phyloP scores from a whole-genome alignment of 2,113 vertebrate genomes.

The Nicator chloris region DNA sequence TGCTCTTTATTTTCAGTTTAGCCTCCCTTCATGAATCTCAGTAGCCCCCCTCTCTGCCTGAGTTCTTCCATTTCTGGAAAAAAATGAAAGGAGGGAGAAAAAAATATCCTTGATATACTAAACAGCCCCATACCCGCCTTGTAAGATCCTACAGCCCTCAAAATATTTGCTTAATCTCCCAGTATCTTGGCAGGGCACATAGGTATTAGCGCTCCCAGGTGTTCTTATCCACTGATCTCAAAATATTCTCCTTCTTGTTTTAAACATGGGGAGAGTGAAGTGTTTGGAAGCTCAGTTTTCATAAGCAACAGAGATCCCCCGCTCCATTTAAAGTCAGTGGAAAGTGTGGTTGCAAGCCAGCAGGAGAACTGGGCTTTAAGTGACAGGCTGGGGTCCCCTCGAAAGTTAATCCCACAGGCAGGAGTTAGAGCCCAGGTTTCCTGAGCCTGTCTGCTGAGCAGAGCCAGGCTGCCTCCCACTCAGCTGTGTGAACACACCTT shows the following conservation, averaged over 20 bases:
- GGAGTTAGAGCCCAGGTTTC: background rate
- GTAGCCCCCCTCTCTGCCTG: background rate
- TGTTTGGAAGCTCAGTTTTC: slow-evolving; percentile 42
- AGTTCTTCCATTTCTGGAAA: background rate
- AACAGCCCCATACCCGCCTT: background rate
- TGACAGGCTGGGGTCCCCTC: slow-evolving; percentile 12
- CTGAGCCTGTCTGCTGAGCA: slow-evolving; percentile 18
- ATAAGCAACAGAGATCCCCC: background rate
- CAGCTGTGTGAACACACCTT: background rate
- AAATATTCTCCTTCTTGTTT: slow-evolving; percentile 34
- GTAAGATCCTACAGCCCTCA: slow-evolving; percentile 11
- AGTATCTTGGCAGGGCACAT: slow-evolving; percentile 19
- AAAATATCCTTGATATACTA: background rate
- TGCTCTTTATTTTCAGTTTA: background rate
- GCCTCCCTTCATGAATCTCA: background rate
- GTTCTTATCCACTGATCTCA: slow-evolving; percentile 59
- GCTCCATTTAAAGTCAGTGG: background rate
- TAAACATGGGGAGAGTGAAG: background rate
- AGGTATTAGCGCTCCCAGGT: slow-evolving; percentile 8
- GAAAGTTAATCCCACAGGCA: background rate
- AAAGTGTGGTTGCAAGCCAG: slow-evolving; percentile 11
- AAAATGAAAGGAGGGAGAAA: background rate
- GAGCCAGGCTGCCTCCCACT: background rate
- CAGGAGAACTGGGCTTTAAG: background rate
- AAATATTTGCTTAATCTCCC: slow-evolving; percentile 55